A percentile compares a stretch with the other conserved stretches of the same genome.
Conservation (phyloP, 1,140 invertebrate genomes). For the Aethina tumida region DNA sequence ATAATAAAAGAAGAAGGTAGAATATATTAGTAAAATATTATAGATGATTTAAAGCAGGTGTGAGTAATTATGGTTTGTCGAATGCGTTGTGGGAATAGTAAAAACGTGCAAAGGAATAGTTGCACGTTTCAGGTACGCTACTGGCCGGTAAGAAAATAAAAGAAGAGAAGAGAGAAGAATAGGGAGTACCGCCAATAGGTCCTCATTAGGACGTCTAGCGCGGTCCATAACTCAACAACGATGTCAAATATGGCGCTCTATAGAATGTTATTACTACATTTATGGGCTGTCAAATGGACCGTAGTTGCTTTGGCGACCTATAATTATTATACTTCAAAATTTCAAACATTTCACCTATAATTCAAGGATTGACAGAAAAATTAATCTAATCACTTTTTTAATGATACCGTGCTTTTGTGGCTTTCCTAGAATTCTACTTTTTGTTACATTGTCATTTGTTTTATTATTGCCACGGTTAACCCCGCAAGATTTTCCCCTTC, state of each 20-base stretch:
- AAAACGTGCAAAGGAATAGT: background rate
- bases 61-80: too few species aligned
- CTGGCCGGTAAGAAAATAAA: constrained; percentile 11
- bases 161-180: constrained; percentile 13
- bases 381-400: too few species aligned
- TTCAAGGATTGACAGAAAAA: too few species aligned
- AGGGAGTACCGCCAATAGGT: constrained; percentile 28
- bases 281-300: constrained; percentile 27
- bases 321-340: constrained; percentile 26
- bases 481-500: too few species aligned
- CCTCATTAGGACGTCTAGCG: constrained; percentile 30
- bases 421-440: too few species aligned
- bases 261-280: constrained; percentile 28
- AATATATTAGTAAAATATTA: too few species aligned
- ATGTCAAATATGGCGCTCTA: constrained; percentile 28
- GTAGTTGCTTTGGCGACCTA: constrained; percentile 21
- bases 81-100: too few species aligned
- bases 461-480: too few species aligned
- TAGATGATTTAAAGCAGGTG: too few species aligned
- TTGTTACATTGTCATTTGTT: too few species aligned
- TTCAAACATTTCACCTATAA: constrained; percentile 8
- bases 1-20: too few species aligned
- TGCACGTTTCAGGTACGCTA: background rate
- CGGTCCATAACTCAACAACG: constrained; percentile 27
- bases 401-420: too few species aligned